Base-by-base conservation (phyloP, 2,113 vertebrate species). In the Empidonax traillii region DNA sequence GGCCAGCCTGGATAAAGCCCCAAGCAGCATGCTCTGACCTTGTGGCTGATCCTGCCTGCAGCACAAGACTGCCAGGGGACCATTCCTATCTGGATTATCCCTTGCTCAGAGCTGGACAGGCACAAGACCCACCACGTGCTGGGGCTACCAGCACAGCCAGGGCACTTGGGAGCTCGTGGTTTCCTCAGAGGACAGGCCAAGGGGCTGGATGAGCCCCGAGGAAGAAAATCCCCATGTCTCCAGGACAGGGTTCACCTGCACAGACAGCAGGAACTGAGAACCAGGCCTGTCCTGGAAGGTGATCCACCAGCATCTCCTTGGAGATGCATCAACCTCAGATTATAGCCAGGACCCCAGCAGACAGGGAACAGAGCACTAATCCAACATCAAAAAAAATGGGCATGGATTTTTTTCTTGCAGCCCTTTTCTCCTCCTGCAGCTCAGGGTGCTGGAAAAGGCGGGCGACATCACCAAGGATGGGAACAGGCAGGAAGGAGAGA, bases 401-500 rank as follows among this genome's bases (percentile, higher is more conserved):
- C 37, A 76, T 2, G 12, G 68, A 61, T 71, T 51, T 79, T 51
- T 79, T 47, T 51, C 39, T 88, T 63, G 10, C 88, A 91, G 90
- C 39, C 44, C 81, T 91, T 71, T 85, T 78, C 74, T 89, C 85
- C 67, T 90, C 78, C 71, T 87, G 82, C 39, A 87, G 56, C 74
- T 90, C 56, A 56, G 62, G 58, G 82, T 88, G 82, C 75, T 85
- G 71, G 67, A 94, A 96, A 96, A 96, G 85, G 92, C 83, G 0
- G 92, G 92, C 3, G 1, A 77, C 58, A 87, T 75, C 78, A 87
- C 92, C 35, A n/a, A 68, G 90, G 81, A 96, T 67, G 84, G 66
- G 90, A 96, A 91, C 65, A 95, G 93, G 90, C 92, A 91, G 91
- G 91, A 94, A 94, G 85, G 46, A 95, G 62, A 95, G 91, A 88